Evolutionary conservation across 2,797 vertebrate species (phyloP), one percentile per base, ranked within the genome.

Genomic region (Apodemus agrarius): DNA sequence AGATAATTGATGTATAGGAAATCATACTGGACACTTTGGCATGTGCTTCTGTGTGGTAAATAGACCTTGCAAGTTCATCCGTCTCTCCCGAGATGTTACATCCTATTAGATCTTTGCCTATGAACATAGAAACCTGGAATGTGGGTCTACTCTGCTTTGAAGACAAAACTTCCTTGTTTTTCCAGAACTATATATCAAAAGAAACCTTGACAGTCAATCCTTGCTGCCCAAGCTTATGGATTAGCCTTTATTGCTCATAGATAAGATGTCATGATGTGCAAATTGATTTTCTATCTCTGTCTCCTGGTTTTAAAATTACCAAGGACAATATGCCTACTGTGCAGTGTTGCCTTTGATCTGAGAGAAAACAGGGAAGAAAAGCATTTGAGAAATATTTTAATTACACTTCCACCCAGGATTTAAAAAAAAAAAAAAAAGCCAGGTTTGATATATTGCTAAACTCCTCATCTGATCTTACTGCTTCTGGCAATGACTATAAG

Each of bases 381-480:
- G 4, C 19, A 89, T 75, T n/a, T n/a, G 46, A 93, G 82, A 67
- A 94, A n/a, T 83, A 34, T 85, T 91, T 84, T 92, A 94, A 74
- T 86, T 75, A 72, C 8, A 89, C 69, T 95, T 90, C 54, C 61
- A 94, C 31, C 1, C 19, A 37, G 46, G 17, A 76, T 84, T 92
- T n/a, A n/a, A n/a, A 95, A 90, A 63, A 93, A 74, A 54, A 63
- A 93, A 92, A 95, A 90, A 61, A 89, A 75, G 61, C 59, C 93
- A 91, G 49, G 9, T 6, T 52, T 26, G 79, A 89, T 37, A n/a
- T 75, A 46, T 3, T 22, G 46, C 19, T 59, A 74, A 0, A 0
- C n/a, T 91, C 22, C 88, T 95, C 24, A 57, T 74, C 10, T 54
- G 52, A 80, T 43, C 4, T 0, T 1, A 31, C 31, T 49, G 21